Conservation (phyloP, 2,113 vertebrate species). For the Pipa parva region DNA sequence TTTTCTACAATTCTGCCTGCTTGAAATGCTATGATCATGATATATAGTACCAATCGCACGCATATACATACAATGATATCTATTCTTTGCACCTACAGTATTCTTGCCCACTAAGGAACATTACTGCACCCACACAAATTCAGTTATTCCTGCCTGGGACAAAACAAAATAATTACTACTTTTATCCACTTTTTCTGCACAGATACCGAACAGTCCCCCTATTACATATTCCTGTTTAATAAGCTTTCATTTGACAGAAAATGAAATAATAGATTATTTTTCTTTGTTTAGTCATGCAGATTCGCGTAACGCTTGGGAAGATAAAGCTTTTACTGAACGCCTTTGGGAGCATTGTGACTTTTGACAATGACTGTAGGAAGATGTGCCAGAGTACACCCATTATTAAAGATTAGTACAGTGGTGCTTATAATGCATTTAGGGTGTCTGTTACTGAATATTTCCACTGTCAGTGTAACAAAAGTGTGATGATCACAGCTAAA, state of each 20-base stretch:
- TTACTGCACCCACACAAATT: not conserved
- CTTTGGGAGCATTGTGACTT: constrained; percentile 45
- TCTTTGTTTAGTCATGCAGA: constrained; percentile 43
- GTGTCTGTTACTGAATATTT: constrained; percentile 65
- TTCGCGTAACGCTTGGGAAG: constrained; percentile 48
- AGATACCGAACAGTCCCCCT: constrained; percentile 4
- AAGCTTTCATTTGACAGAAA: constrained; percentile 32
- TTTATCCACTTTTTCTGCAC: not conserved
- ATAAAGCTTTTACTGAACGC: constrained; percentile 48
- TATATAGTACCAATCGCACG: no score
- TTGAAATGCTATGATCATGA: no score
- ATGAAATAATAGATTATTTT: constrained; percentile 37
- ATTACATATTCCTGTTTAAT: constrained; percentile 18
- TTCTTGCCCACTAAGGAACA: not conserved
- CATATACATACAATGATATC: no score
- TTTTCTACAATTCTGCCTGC: no score
- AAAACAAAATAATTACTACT: not conserved
- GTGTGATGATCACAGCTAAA: constrained; percentile 78
- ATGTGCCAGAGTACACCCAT: constrained; percentile 50
- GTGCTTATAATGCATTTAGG: constrained; percentile 60
- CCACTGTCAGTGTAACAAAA: constrained; percentile 69
- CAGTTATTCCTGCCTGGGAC: constrained; percentile 10
- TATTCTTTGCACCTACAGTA: no score
- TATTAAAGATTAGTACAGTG: constrained; percentile 55
- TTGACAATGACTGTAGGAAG: constrained; percentile 45